Evolutionary conservation across 92 coral and sea anemone genomes (phyloP).

Genomic region (Scolanthus callimorphus): DNA sequence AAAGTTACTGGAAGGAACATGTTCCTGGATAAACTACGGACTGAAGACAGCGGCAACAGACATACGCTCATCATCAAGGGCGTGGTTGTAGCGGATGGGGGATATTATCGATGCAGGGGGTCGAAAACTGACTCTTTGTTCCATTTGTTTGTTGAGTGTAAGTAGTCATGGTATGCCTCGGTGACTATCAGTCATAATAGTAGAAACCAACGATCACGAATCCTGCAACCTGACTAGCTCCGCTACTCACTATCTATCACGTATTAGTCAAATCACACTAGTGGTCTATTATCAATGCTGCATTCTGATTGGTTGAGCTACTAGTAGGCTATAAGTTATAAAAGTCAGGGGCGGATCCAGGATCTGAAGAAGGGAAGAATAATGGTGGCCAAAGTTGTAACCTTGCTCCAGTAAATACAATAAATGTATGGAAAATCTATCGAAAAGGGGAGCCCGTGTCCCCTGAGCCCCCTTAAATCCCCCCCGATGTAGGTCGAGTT

Average conservation of each 20-base stretch:
- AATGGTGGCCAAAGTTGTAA: too few species aligned
- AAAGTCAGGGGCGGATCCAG: too few species aligned
- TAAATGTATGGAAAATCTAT: too few species aligned
- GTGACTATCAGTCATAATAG: neutral
- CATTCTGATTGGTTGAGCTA: too few species aligned
- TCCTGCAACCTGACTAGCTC: neutral
- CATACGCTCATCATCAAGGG: constrained; percentile 46
- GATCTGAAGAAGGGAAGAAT: too few species aligned
- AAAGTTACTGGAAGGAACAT: constrained; percentile 20
- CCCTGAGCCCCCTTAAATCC: too few species aligned
- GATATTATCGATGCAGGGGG: constrained; percentile 66
- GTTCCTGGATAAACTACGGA: constrained; percentile 24
- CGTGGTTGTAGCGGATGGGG: constrained; percentile 73
- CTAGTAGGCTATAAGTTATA: too few species aligned
- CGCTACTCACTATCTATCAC: too few species aligned
- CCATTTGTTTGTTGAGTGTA: constrained; percentile 74
- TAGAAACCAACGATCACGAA: neutral
- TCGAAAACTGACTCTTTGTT: constrained; percentile 16
- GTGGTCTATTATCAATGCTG: too few species aligned
- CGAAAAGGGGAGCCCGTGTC: neutral
- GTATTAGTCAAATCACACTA: too few species aligned
- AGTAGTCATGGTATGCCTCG: constrained; percentile 12
- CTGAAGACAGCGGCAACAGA: neutral
- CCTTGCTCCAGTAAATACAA: too few species aligned
- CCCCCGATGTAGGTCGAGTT: too few species aligned